Percentiles rank a stretch among this genome's conserved stretches.
Conservation (phyloP, 2,113 vertebrate genomes). For the Elephas maximus region DNA sequence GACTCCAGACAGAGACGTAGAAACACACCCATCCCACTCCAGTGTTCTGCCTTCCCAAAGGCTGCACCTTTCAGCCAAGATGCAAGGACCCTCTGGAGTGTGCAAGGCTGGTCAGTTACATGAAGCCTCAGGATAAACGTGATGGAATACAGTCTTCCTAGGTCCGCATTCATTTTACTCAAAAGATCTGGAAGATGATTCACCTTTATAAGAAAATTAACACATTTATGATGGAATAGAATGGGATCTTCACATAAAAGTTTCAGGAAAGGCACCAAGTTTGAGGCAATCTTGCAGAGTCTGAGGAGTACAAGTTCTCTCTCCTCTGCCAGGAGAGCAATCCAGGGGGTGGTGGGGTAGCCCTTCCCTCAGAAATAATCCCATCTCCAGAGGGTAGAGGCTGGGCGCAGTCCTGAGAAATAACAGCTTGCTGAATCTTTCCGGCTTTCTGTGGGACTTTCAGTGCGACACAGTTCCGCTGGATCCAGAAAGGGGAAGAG, state of each 20-base stretch:
- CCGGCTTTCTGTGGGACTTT: conserved; percentile 64
- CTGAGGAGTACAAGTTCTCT: not conserved
- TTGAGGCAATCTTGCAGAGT: not conserved
- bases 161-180: not conserved
- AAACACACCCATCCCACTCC: not conserved
- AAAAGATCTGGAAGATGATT: conserved; percentile 8
- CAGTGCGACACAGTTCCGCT: conserved; percentile 98
- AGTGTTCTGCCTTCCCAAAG: not conserved
- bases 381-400: not conserved
- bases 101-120: not conserved
- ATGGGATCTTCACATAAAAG: not conserved
- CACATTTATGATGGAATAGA: not conserved
- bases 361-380: not conserved
- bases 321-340: not conserved
- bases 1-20: not conserved
- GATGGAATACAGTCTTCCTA: not conserved
- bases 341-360: not conserved
- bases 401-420: not conserved
- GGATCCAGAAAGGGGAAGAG: conserved; percentile 97
- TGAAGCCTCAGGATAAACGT: not conserved
- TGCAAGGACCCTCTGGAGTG: not conserved
- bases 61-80: not conserved
- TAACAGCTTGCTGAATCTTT: not conserved
- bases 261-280: not conserved
- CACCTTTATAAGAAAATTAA: not conserved